Percentiles rank a stretch among this genome's conserved stretches.
Conservation (phyloP, 2,797 vertebrate genomes). For the Macropus fuliginosus region DNA sequence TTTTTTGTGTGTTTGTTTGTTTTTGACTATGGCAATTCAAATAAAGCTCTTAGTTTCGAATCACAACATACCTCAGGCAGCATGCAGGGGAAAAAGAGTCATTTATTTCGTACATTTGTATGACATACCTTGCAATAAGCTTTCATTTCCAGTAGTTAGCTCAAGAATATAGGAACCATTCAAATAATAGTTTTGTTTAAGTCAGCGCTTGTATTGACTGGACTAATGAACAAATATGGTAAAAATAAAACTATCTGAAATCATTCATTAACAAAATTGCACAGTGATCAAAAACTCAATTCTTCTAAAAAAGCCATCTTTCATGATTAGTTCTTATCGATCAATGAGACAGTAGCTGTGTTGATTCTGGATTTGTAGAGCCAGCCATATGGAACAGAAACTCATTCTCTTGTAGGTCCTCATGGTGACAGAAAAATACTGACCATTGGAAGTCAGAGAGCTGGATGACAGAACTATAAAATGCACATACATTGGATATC, state of each 20-base stretch:
- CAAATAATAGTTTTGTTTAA: constrained; percentile 80
- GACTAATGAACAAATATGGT: constrained; percentile 82
- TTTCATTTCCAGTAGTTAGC: constrained; percentile 84
- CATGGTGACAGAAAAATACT: constrained; percentile 74
- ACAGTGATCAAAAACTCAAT: constrained; percentile 87
- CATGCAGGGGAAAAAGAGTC: constrained; percentile 87
- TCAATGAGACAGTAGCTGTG: constrained; percentile 73
- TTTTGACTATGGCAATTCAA: constrained; percentile 78
- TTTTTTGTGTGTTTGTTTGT: constrained; percentile 59
- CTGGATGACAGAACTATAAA: constrained; percentile 74
- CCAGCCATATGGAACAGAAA: constrained; percentile 64
- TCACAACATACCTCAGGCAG: constrained; percentile 88
- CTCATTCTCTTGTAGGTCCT: constrained; percentile 66
- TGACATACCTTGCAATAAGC: constrained; percentile 84
- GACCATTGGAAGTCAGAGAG: constrained; percentile 67
- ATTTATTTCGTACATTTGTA: constrained; percentile 86
- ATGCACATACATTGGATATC: constrained; percentile 80
- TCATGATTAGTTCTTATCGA: constrained; percentile 70
- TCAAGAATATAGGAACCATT: constrained; percentile 85
- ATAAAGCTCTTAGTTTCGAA: constrained; percentile 83
- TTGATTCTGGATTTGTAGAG: constrained; percentile 70
- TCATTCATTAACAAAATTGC: constrained; percentile 87
- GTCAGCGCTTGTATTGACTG: constrained; percentile 83
- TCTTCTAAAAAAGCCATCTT: constrained; percentile 78
- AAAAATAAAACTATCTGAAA: constrained; percentile 87